A percentile compares a stretch with the other conserved stretches of the same genome.
phyloP scores from a whole-genome alignment of 35 echinoderm and acorn worm genomes.

The Chiridota heheva region DNA sequence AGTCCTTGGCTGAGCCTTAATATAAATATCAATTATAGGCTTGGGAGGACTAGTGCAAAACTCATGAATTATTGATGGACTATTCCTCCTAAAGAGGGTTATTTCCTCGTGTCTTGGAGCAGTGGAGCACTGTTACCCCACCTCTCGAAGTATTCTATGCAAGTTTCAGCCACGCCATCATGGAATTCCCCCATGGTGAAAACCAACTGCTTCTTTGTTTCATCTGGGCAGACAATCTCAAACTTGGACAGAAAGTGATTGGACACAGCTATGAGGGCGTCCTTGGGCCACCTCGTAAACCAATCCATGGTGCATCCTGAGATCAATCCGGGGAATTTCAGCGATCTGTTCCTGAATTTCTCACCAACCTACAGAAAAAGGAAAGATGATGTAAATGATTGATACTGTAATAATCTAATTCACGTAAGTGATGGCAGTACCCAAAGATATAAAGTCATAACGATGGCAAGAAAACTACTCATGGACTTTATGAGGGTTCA shows the following conservation, averaged over 20 bases:
- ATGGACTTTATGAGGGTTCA: too few species aligned
- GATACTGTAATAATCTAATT: too few species aligned
- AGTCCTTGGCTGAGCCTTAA: too few species aligned
- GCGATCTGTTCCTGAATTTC: constrained; percentile 94
- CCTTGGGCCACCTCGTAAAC: constrained; percentile 96
- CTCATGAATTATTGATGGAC: too few species aligned
- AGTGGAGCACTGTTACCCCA: too few species aligned
- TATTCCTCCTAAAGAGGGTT: too few species aligned
- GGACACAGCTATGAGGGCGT: constrained; percentile 92
- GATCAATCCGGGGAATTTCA: constrained; percentile 96
- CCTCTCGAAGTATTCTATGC: constrained; percentile 94
- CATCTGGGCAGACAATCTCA: constrained; percentile 80
- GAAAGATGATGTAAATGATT: neutral
- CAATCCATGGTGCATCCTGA: constrained; percentile 99
- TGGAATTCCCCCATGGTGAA: constrained; percentile 96
- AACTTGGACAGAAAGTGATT: constrained; percentile 95
- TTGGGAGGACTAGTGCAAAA: too few species aligned
- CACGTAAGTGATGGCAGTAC: too few species aligned
- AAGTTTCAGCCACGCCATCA: constrained; percentile 91
- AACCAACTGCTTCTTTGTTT: constrained; percentile 91
- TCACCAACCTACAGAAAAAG: constrained; percentile 77
- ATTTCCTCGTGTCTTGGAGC: too few species aligned
- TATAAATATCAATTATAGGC: too few species aligned
- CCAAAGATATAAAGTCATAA: too few species aligned
- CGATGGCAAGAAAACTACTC: too few species aligned